Evolutionary conservation across 1,140 invertebrate genomes (phyloP).

Genomic region (Batillaria attramentaria): DNA sequence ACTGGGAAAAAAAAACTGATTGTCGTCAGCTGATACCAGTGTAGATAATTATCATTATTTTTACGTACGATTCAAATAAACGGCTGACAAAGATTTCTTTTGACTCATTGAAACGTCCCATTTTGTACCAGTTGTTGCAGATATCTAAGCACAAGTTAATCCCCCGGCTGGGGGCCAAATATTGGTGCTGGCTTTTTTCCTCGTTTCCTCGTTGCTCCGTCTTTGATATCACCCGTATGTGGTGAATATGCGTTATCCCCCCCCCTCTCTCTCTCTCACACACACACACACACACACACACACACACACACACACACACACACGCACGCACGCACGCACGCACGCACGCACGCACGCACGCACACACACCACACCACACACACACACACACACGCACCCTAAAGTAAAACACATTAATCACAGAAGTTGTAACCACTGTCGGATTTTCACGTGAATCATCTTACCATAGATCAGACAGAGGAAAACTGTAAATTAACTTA

Average conservation of each 20-base stretch:
- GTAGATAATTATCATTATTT: too few species aligned
- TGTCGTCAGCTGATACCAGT: background rate
- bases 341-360: background rate
- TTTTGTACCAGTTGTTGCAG: background rate
- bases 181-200: too few species aligned
- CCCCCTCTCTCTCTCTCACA: too few species aligned
- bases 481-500: background rate
- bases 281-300: background rate
- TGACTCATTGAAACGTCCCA: background rate
- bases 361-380: too few species aligned
- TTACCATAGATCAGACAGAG: background rate
- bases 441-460: background rate
- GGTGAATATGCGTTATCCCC: too few species aligned
- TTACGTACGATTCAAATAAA: too few species aligned
- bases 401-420: background rate
- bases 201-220: background rate
- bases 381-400: background rate
- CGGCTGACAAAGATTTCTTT: background rate
- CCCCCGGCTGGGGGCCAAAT: background rate
- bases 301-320: background rate
- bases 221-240: background rate
- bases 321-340: slow-evolving; percentile 8
- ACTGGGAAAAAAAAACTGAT: background rate
- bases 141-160: background rate
- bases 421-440: background rate